phyloP scores from a whole-genome alignment of 30 jellyfish, hydroid and myxozoan genomes.

The Turritopsis rubra region DNA sequence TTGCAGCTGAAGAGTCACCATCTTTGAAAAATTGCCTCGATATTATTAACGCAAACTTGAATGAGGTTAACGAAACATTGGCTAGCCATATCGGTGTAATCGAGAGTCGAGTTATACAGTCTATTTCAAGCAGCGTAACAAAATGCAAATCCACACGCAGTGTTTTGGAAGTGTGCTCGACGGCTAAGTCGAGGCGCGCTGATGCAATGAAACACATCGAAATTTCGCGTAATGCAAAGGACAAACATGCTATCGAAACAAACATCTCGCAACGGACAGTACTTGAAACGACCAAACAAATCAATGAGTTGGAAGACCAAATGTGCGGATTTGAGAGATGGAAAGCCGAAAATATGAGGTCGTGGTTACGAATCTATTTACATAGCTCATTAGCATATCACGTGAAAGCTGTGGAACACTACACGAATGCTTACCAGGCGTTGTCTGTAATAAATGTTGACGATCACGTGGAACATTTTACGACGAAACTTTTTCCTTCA shows the following conservation, averaged over 20 bases:
- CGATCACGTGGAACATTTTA: slow-evolving; percentile 25
- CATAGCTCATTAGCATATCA: slow-evolving; percentile 40
- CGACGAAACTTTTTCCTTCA: slow-evolving; percentile 9
- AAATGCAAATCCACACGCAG: slow-evolving; percentile 3
- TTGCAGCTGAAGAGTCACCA: slow-evolving; percentile 32
- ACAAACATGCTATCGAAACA: not conserved
- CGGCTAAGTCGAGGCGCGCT: slow-evolving; percentile 15
- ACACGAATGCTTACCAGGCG: slow-evolving; percentile 37
- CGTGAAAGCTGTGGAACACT: slow-evolving; percentile 29
- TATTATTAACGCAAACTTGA: not conserved
- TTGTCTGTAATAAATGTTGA: not conserved
- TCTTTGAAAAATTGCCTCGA: not conserved
- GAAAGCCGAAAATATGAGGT: slow-evolving; percentile 1
- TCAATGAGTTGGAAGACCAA: slow-evolving; percentile 12
- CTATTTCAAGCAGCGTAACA: not conserved
- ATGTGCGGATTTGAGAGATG: slow-evolving; percentile 23
- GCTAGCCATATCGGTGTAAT: slow-evolving; percentile 2
- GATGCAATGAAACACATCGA: not conserved
- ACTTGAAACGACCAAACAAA: slow-evolving; percentile 24
- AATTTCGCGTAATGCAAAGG: not conserved
- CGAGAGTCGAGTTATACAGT: slow-evolving; percentile 9
- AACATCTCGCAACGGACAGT: not conserved
- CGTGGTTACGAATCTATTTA: slow-evolving; percentile 6
- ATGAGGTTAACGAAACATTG: not conserved
- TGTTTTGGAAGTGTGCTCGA: slow-evolving; percentile 13